Base-by-base conservation (phyloP, 2,888 invertebrate genomes). In the Blastobasis adustella region DNA sequence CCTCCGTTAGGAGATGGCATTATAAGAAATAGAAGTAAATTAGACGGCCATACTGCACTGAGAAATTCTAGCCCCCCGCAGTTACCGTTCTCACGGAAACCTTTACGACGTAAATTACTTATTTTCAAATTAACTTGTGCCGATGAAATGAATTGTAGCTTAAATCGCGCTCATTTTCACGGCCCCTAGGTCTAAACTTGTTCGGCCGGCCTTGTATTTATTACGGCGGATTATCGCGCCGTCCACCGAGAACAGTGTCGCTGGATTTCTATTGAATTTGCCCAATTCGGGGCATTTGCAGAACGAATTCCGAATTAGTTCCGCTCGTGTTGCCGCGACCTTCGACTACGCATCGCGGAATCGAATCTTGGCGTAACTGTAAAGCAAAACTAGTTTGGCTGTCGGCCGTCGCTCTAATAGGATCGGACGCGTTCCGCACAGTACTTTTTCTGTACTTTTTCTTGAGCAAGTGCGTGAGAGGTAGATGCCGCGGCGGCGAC, bases 341-440 rank as follows among this genome's bases (percentile, higher is more conserved):
- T 83, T 82, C 82, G 76, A 65, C 69, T 73, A 68, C 68, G 78
- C 76, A 72, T 79, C 78, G 76, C 81, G 71, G 76, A 82, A 78
- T 76, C 73, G 68, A 75, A 78, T 76, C 46, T 42, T 42, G 73
- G 72, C 66, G 63, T 84, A 85, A 84, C 85, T 82, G 85, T 85
- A 83, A 66, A 70, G 67, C 62, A 53, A 79, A 83, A 84, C 84
- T 79, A 81, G 82, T 82, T 83, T 78, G 73, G 70, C 59, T 70
- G 73, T 77, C 74, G 69, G 71, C 65, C 72, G 69, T 69, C 69
- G 72, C 75, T 77, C 76, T 82, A 79, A 81, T 83, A 79, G 71
- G 73, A 77, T 79, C 71, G 68, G 73, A 77, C 71, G 75, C 71
- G 77, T 75, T 74, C 69, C 66, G 62, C 66, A 58, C 61, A 62